Base-by-base conservation (phyloP, 1,140 invertebrate genomes). In the Phymastichus coffea region DNA sequence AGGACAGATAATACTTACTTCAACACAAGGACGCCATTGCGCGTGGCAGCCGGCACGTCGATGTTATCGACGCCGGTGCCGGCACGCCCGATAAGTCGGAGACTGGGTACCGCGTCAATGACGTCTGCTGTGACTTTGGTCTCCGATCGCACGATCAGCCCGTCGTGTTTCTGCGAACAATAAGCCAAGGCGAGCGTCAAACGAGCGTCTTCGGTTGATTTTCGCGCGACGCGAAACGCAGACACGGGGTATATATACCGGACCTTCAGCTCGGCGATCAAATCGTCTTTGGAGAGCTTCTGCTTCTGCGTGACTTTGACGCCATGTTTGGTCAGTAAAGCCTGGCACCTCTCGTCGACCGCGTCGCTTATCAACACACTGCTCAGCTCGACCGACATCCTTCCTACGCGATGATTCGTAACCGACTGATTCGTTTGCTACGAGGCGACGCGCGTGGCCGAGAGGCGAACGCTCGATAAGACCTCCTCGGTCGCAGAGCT, bases 31-130 rank as follows among this genome's bases (percentile, higher is more conserved):
- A 98, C 84, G 64, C 94, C 93, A 61, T 88, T 85, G 52, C 84
- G 79, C 1, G 91, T 95, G 6, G 97, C 96, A 37, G 92, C 88
- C 33, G 84, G 76, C 38, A 94, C 86, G 79, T 99, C 95, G 66
- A 99, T 97, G 79, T 99, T 99, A 77, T 99, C 97, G 0, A 98
- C 94, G 14, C 97, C 97, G 22, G 94, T 97, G 10, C 97, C 97
- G 26, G 97, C 97, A 53, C 97, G 84, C 3, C 94, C 97, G 41
- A 99, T 88, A 26, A 93, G 85, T 73, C 92, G 92, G 14, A 99
- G 79, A 22, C 84, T 84, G 0, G 82, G 85, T 23, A 82, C 86
- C n/a, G 89, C 89, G 48, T 85, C 82, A 57, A 99, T 84, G 2
- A 99, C 86, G 63, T 96, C 93, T 52, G 86, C 85, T n/a, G 93